Conservation (phyloP, 1,140 invertebrate species). For the Caenorhabditis inopinata region DNA sequence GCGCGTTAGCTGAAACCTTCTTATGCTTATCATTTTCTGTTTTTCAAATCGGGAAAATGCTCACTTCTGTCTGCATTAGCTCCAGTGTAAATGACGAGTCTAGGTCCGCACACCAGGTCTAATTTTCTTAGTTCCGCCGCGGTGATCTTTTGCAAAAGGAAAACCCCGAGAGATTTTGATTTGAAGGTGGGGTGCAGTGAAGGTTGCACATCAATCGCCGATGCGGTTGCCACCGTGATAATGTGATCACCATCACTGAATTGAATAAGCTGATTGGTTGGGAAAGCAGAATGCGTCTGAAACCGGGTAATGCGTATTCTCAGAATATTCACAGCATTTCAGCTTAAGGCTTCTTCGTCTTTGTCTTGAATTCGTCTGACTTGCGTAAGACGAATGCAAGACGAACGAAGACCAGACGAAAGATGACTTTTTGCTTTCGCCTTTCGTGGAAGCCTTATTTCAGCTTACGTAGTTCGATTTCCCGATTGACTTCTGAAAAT, state of each 20-base stretch:
- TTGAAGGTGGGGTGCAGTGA: not conserved
- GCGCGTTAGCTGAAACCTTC: not conserved
- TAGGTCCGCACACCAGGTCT: not conserved
- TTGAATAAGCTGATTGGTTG: not conserved
- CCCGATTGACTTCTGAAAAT: not conserved
- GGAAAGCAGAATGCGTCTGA: not conserved
- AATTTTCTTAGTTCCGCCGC: not conserved
- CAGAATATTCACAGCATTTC: too few species aligned
- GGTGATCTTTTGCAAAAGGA: not conserved
- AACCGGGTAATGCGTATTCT: too few species aligned
- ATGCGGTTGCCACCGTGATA: not conserved
- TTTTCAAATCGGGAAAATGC: too few species aligned
- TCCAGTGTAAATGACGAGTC: not conserved
- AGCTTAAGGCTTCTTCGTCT: too few species aligned
- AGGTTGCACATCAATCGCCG: not conserved
- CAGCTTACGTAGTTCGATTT: constrained; percentile 1
- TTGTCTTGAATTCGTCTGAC: too few species aligned
- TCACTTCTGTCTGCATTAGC: not conserved
- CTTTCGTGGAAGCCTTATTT: too few species aligned
- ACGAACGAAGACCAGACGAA: too few species aligned
- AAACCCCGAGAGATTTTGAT: not conserved
- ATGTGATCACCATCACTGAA: not conserved
- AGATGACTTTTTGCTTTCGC: too few species aligned
- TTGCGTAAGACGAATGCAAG: too few species aligned
- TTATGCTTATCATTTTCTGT: too few species aligned